Conservation (phyloP, 1,140 invertebrate genomes). For the Trypoxylus dichotomus region DNA sequence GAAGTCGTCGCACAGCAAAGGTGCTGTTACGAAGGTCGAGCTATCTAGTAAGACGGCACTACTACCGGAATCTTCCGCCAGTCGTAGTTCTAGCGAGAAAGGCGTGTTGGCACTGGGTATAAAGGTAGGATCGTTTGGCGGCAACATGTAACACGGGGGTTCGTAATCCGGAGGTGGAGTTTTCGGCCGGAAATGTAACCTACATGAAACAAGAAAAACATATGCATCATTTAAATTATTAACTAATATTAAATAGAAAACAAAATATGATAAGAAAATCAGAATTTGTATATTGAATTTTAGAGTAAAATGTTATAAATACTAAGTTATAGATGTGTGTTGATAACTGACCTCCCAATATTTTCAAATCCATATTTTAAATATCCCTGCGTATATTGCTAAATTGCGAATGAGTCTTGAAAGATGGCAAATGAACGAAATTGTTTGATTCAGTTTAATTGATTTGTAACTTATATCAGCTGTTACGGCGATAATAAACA, state of each 20-base stretch:
- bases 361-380: too few species aligned
- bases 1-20: conserved; percentile 56
- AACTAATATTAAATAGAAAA: neutral
- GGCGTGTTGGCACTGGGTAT: conserved; percentile 59
- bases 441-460: too few species aligned
- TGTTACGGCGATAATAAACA: too few species aligned
- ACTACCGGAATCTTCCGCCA: conserved; percentile 43
- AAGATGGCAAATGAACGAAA: too few species aligned
- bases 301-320: too few species aligned
- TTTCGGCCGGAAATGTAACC: conserved; percentile 78
- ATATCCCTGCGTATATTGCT: too few species aligned
- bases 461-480: too few species aligned
- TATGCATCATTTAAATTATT: neutral
- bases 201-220: conserved; percentile 48
- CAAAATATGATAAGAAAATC: too few species aligned
- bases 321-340: too few species aligned
- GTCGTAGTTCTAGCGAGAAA: conserved; percentile 60
- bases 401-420: too few species aligned
- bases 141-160: conserved; percentile 44
- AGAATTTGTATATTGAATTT: too few species aligned
- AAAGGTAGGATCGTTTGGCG: conserved; percentile 48
- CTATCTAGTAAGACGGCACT: conserved; percentile 46
- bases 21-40: conserved; percentile 55
- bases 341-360: too few species aligned
- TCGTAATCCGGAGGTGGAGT: conserved; percentile 59